Base-by-base conservation (phyloP, 2,113 vertebrate species). In the Cryptotis parvus region DNA sequence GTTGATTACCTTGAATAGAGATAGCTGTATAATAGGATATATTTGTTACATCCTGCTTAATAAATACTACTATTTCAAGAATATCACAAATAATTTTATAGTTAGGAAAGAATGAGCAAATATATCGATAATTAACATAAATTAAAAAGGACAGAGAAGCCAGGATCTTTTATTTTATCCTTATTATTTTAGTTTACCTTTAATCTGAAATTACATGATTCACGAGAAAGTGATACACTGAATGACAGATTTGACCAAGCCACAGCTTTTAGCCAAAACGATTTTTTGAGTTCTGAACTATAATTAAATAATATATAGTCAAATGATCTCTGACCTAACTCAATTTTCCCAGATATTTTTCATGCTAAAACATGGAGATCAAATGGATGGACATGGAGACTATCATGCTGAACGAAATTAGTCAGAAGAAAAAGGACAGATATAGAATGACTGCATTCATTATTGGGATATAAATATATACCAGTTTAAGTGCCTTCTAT, bases 201-300 rank as follows among this genome's bases (percentile, higher is more conserved):
- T 39, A 84, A 41, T 77, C 77, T 81, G 45, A 85, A 85, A 29
- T 55, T 88, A 6, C 2, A 90, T 85, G 58, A 93, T 43, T 87
- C 87, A 93, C 74, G 20, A 93, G 39, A 94, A 90, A 94, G n/a
- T 55, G 24, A 81, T 77, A 94, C 16, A 37, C 43, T 52, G 10
- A 89, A 89, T 65, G 41, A 86, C 2, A 26, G 1, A n/a, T 80
- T 90, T 94, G 41, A 26, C 58, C 66, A 84, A 83, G 35, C 22
- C 14, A 65, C 2, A 80, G 26, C 39, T 82, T 65, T 80, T 89
- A 90, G 82, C 35, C 35, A 91, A 93, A 84, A 90, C 84, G 31
- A 87, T 58, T 14, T 78, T 58, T n/a, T 86, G 58, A 39, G 41
- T 92, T 84, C 55, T 65, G 49, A 6, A 73, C 12, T 90, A 35